Evolutionary conservation across 2,113 vertebrate genomes (phyloP), one percentile per base, ranked within the genome.

Genomic region (Podocnemis expansa): DNA sequence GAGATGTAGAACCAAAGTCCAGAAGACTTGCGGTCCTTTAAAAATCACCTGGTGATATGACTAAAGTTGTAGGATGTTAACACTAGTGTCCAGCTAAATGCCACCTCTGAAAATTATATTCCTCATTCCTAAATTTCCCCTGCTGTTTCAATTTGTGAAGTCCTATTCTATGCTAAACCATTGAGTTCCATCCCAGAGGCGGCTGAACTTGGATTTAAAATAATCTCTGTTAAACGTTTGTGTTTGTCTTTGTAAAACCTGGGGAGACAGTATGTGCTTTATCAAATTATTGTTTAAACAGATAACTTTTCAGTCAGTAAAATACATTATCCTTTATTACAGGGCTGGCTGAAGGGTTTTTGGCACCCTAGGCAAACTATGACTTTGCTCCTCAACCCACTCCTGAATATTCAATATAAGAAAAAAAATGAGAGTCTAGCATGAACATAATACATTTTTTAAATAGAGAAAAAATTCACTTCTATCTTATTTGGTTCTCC

Each of bases 21-120:
- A 16, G 80, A 5, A 29, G 4, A 55, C 13, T 45, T 82, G 51
- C 0, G 0, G 2, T 56, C 27, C 1, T 43, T 55, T 78, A n/a
- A 2, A 27, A 0, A 0, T 60, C 24, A 22, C 16, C n/a, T 22
- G 19, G n/a, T 38, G 63, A 22, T 70, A 8, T 22, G 17, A 52
- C 38, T 67, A 67, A 70, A 70, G n/a, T 21, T 38, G 19, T 38
- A 34, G 19, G 19, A 17, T 70, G 9, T n/a, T 70, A 38, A 70
- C 19, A 38, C 63, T 17, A n/a, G n/a, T 70, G 34, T 38, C 16
- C 63, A 38, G 63, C 19, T n/a, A 38, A 38, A 70, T 78, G 76
- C 31, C 41, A 63, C 47, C 78, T 89, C 82, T 84, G 78, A 49
- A 80, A 78, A 17, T 60, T 52, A 5, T 19, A 0, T 81, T 88